phyloP scores from a whole-genome alignment of 2,113 vertebrate genomes.

The Manacus vitellinus region DNA sequence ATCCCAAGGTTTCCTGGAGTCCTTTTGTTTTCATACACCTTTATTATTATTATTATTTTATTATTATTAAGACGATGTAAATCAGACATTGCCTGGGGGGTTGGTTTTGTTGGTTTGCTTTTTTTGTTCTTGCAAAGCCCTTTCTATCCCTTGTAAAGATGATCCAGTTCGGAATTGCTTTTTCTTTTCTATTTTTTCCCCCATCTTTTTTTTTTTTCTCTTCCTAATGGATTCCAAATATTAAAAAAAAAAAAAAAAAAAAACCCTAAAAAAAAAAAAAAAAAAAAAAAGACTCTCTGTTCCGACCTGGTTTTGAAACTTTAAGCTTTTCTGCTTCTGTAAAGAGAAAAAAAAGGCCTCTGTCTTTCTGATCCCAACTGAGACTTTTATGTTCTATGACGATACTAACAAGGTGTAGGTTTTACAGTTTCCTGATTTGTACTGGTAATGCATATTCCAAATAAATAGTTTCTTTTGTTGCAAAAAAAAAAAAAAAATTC shows the following conservation, averaged over 20 bases:
- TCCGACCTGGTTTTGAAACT: conserved; percentile 84
- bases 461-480: conserved; percentile 97
- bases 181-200: conserved; percentile 25
- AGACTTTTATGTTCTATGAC: conserved; percentile 88
- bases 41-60: conserved; percentile 46
- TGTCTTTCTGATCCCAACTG: conserved; percentile 84
- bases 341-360: conserved; percentile 82
- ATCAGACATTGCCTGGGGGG: conserved; percentile 63
- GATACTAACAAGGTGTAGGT: conserved; percentile 89
- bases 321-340: conserved; percentile 87
- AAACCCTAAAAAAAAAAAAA: not conserved
- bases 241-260: conserved; percentile 46
- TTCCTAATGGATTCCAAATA: conserved; percentile 76
- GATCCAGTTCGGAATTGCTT: conserved; percentile 56
- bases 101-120: conserved; percentile 53
- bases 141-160: conserved; percentile 60
- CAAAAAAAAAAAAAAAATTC: conserved; percentile 60
- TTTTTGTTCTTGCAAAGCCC: conserved; percentile 43
- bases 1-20: conserved; percentile 64
- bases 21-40: conserved; percentile 54
- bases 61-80: conserved; percentile 70
- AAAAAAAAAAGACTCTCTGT: conserved; percentile 76
- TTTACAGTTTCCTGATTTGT: conserved; percentile 96
- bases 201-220: conserved; percentile 10
- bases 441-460: conserved; percentile 96